Evolutionary conservation across 92 coral and sea anemone genomes (phyloP).

Genomic region (Porites rus): DNA sequence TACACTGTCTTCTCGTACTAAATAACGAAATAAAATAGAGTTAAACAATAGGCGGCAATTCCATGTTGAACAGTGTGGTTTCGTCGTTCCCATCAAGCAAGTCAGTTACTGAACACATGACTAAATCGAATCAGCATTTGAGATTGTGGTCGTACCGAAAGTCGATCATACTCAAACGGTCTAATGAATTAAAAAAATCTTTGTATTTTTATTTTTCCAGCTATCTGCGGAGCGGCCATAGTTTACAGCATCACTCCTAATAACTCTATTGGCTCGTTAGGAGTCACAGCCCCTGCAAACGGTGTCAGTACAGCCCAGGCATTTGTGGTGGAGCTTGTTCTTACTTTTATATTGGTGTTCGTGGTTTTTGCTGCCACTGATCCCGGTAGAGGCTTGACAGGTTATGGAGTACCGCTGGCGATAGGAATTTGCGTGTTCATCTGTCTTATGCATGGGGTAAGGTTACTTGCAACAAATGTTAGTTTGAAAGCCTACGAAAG

Average conservation of each 20-base stretch:
- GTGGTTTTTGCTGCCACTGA: conserved; percentile 81
- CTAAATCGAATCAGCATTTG: too few relatives aligned
- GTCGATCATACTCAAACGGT: too few relatives aligned
- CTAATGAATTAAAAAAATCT: background rate
- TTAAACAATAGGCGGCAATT: too few relatives aligned
- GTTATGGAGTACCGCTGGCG: conserved; percentile 92
- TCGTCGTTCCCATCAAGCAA: too few relatives aligned
- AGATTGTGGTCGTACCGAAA: too few relatives aligned
- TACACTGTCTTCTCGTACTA: too few relatives aligned
- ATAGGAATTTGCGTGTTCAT: conserved; percentile 86
- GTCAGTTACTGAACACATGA: too few relatives aligned
- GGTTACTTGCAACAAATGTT: background rate
- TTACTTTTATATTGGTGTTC: conserved; percentile 82
- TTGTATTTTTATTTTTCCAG: conserved; percentile 47
- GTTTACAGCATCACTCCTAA: conserved; percentile 84
- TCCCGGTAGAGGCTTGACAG: conserved; percentile 73
- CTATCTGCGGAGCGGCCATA: conserved; percentile 85
- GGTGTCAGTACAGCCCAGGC: conserved; percentile 87
- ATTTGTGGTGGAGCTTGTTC: conserved; percentile 78
- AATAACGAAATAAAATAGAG: too few relatives aligned
- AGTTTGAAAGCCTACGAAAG: too few relatives aligned
- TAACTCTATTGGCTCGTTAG: conserved; percentile 73
- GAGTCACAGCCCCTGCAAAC: conserved; percentile 72
- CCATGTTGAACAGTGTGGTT: too few relatives aligned
- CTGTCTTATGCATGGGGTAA: conserved; percentile 53